phyloP scores from a whole-genome alignment of 2,797 vertebrate genomes.

The Gila robusta region DNA sequence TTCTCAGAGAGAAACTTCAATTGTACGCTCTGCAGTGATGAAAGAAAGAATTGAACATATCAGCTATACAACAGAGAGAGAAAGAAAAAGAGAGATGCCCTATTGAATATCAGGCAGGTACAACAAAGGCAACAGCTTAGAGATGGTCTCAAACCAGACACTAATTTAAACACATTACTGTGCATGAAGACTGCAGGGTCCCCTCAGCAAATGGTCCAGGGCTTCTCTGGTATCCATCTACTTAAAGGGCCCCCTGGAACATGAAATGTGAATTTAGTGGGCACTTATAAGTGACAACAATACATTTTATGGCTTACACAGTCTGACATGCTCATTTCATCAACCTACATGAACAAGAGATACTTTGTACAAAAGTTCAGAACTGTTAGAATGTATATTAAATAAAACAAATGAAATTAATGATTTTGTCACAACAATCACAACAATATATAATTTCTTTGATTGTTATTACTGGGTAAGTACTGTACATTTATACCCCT shows the following conservation, averaged over 20 bases:
- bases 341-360: neutral
- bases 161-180: slow-evolving; percentile 7
- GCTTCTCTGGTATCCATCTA: slow-evolving; percentile 15
- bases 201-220: neutral
- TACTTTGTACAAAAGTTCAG: neutral
- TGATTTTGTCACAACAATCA: neutral
- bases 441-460: neutral
- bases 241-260: slow-evolving; percentile 14
- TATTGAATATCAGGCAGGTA: slow-evolving; percentile 13
- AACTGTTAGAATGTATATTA: neutral
- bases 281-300: neutral
- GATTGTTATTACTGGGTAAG: neutral
- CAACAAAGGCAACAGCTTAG: slow-evolving; percentile 21
- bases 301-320: slow-evolving; percentile 20
- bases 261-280: slow-evolving; percentile 14
- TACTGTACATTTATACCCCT: neutral
- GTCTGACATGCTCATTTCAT: neutral
- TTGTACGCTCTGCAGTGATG: slow-evolving; percentile 21
- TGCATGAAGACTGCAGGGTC: neutral
- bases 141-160: neutral
- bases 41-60: slow-evolving; percentile 32
- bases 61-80: slow-evolving; percentile 24
- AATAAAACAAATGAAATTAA: neutral
- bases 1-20: slow-evolving; percentile 30
- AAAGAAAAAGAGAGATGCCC: slow-evolving; percentile 8